phyloP scores from a whole-genome alignment of 2,113 vertebrate species.

The Ursus arctos region DNA sequence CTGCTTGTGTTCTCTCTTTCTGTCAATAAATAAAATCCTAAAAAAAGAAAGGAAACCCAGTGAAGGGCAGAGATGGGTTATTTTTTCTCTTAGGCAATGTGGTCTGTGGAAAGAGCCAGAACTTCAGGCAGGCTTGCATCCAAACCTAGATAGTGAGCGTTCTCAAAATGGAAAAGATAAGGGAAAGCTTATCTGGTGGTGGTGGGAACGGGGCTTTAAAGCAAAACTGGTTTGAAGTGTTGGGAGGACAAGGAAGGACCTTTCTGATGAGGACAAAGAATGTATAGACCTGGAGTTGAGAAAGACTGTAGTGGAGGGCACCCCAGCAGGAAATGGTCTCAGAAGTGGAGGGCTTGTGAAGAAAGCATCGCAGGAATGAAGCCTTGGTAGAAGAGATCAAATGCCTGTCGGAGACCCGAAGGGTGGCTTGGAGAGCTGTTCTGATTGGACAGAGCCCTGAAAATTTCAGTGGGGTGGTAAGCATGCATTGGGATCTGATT shows the following conservation, averaged over 20 bases:
- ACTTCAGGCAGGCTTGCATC: not conserved
- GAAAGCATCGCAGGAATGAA: not conserved
- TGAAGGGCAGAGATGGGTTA: not conserved
- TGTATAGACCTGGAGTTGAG: not conserved
- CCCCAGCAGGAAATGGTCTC: not conserved
- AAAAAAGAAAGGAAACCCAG: not conserved
- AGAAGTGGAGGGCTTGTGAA: not conserved
- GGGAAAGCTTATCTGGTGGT: not conserved
- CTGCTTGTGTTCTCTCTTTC: too few relatives aligned
- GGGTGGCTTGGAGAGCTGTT: not conserved
- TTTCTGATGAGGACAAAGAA: not conserved
- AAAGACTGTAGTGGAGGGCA: not conserved
- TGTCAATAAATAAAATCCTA: too few relatives aligned
- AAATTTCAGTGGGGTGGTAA: too few relatives aligned
- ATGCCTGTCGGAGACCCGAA: fast-evolving
- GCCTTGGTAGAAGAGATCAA: not conserved
- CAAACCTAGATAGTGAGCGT: not conserved
- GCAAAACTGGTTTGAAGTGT: not conserved
- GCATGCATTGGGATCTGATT: not conserved
- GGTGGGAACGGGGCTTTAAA: slow-evolving; percentile 1
- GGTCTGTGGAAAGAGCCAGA: not conserved
- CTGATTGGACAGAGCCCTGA: not conserved
- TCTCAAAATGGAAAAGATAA: slow-evolving; percentile 34
- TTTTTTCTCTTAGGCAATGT: not conserved
- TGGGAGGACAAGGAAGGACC: not conserved